Base-by-base conservation (phyloP, 64 coral and sea anemone genomes). In the Pachyseris speciosa region DNA sequence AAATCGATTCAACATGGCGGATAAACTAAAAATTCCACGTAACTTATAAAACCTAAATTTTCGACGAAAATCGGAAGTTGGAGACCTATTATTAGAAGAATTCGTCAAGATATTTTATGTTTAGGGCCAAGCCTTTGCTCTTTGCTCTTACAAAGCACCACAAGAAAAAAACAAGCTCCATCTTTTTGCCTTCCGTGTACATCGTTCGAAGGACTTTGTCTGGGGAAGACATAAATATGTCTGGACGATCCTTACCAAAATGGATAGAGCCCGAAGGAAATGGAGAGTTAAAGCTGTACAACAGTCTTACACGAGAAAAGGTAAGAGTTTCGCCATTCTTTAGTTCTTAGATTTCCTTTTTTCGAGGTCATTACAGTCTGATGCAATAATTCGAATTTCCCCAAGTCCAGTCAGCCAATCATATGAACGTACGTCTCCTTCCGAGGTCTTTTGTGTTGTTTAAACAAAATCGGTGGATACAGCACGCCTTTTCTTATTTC, bases 291-390 rank as follows among this genome's bases (percentile, higher is more conserved):
- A 92, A 85, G 72, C 88, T 99, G 71, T 95, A 95, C 67, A 99
- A 99, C 83, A 99, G 97, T 57, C 84, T 99, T 38, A 99, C 97
- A 5, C 88, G 81, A 64, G 97, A 99, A 67, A 99, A 99, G 97
- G 97, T 99, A 69, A 13, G 37, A 37, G 67, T 20, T 68, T 57
- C 36, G 20, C 26, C n/a, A n/a, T n/a, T 26, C 49, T 50, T 42
- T n/a, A 24, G 2, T n/a, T 2, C 17, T 26, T 75, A 83, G 6
- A 65, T 49, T 26, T 41, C 13, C 19, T 36, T 49, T 55, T 79
- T 37, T 50, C 32, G 19, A 15, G 7, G 20, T 73, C 13, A 0
- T 6, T 17, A 25, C 9, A 2, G 9, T 72, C 37, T 84, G 80
- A 85, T 92, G 90, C 90, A 85, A 92, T 86, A 76, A 12, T 83